Base-by-base conservation (phyloP, 2,888 invertebrate species). In the Platerodrilus igneus region DNA sequence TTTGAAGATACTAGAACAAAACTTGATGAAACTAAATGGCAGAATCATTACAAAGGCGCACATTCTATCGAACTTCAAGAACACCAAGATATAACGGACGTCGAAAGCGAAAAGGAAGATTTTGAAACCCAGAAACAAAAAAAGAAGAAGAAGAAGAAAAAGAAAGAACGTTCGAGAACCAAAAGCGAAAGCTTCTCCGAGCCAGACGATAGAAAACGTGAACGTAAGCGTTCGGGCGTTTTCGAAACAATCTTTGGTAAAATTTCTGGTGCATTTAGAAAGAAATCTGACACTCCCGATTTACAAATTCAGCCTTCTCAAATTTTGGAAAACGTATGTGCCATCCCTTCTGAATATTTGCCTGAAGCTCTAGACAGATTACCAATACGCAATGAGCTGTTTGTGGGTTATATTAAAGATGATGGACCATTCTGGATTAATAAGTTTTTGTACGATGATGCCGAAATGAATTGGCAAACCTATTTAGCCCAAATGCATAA, bases 401-500 rank as follows among this genome's bases (percentile, higher is more conserved):
- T 51, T 18, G 47, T 48, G 18, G 21, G 53, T 16, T 66, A 65
- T 47, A 56, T 73, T 4, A 54, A 58, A 1, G 43, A 63, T 2
- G 71, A 83, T 46, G 64, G 68, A 45, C 67, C 75, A 4, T 79
- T 79, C 56, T 82, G 81, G 81, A 59, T 70, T 3, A 72, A 77
- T 34, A 81, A 78, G 62, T 67, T 71, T 53, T 51, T 73, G 11
- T 83, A 81, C 56, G 76, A 80, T 52, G 78, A 82, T 53, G 81
- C 79, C 20, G 84, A 85, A 69, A 74, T 75, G 51, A 68, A 72
- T 48, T 77, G 77, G 60, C 77, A 78, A 57, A 67, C 75, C 23
- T 62, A 59, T 39, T 59, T 79, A 52, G 78, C 78, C 39, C 68
- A 66, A 43, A 53, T 61, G 19, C 61, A 73, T 66, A 53, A 63